These are phyloP conservation scores for Himalopsyche tibetana DNA, from an alignment of 2,888 invertebrate species.

Conservation along the genomic window DNA sequence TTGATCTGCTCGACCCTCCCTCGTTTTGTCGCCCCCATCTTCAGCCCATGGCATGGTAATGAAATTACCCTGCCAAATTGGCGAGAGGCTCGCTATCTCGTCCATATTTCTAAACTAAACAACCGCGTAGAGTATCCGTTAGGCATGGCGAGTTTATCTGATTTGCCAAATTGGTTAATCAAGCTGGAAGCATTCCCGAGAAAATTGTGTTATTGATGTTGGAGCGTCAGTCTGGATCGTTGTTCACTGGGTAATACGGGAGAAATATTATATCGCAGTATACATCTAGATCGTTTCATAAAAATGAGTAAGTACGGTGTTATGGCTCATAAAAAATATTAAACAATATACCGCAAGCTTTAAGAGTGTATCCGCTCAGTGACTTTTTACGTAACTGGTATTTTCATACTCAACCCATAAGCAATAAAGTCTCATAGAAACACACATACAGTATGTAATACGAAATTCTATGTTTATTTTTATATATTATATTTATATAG, in stretches of 20 bases:
- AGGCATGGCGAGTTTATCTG: conserved; percentile 55
- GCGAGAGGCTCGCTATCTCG: conserved; percentile 48
- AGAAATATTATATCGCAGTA: neutral
- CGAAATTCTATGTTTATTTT: too few relatives aligned
- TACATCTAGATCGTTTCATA: conserved; percentile 8
- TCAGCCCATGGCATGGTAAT: conserved; percentile 49
- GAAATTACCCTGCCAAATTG: conserved; percentile 62
- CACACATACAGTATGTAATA: too few relatives aligned
- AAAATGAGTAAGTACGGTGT: conserved; percentile 11
- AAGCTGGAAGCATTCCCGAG: conserved; percentile 44
- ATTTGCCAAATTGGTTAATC: conserved; percentile 61
- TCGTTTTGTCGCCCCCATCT: conserved; percentile 1
- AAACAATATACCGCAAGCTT: neutral
- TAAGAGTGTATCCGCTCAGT: neutral
- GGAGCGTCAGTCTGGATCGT: conserved; percentile 11
- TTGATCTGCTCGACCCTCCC: conserved; percentile 37
- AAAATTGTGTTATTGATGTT: conserved; percentile 60
- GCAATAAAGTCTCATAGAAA: too few relatives aligned
- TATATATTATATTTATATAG: too few relatives aligned
- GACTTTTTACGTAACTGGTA: too few relatives aligned
- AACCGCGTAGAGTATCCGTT: conserved; percentile 45
- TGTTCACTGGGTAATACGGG: neutral
- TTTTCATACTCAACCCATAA: too few relatives aligned
- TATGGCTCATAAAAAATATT: conserved; percentile 11
- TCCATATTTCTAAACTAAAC: conserved; percentile 57